Evolutionary conservation across 1,140 invertebrate genomes (phyloP), one percentile per base, ranked within the genome.

Genomic region (Monomorium pharaonis): DNA sequence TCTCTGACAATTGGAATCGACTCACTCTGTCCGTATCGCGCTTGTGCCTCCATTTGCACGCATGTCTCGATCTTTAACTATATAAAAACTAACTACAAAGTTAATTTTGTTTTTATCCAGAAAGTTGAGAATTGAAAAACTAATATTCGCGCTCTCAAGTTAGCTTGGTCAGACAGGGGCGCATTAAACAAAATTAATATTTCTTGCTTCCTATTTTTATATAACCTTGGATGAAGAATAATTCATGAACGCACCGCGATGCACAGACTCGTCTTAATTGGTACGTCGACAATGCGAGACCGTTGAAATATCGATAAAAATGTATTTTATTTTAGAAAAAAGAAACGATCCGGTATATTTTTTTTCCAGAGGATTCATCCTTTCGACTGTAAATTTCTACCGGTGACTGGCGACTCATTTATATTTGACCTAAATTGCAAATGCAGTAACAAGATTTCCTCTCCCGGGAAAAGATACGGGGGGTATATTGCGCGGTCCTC

Each of bases 1-100:
- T 65, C 44, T 65, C 27, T 49, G 14, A 63, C 75, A 78, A 63
- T 78, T 63, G 58, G 58, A 63, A 51, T 78, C 42, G 75, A 49
- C 33, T 77, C 37, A 18, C 12, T 4, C 7, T n/a, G 44, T 78
- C 42, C 30, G n/a, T 65, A 24, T 78, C 27, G 60, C 44, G 21
- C 65, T 65, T 78, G 18, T 12, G 24, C 14, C 44, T n/a, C 56
- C 10, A 30, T 18, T 76, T 60, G 37, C 30, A 78, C 44, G 7
- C 30, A 24, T 37, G 42, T 33, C 44, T 65, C 12, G 27, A 33
- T 24, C n/a, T 49, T 21, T 65, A 63, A 78, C 76, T 63, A 3
- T 37, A 51, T n/a, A n/a, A n/a, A n/a, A n/a, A n/a, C n/a, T n/a
- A n/a, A n/a, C 33, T 62, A 63, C 6, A 16, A 51, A n/a, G 37